Evolutionary conservation across 2,797 vertebrate genomes (phyloP), one percentile per base, ranked within the genome.

Genomic region (Rachycentron canadum): DNA sequence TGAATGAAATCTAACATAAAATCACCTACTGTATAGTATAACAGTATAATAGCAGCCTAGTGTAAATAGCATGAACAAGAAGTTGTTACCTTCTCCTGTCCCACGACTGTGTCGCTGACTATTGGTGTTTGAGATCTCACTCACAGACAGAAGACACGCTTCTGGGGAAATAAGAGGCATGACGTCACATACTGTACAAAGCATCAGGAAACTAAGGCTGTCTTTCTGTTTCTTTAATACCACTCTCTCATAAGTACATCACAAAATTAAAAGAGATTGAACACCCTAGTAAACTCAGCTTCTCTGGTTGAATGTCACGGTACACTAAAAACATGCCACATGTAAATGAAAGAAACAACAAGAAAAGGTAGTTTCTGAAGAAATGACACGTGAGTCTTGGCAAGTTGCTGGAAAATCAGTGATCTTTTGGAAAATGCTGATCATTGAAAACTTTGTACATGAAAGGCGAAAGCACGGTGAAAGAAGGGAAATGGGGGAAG

Each of bases 121-220:
- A 30, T 32, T 19, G 16, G n/a, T 69, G 47, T 62, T 12, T 21
- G 5, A 52, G 19, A 49, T 4, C 23, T 45, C 14, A 56, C 50
- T 21, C 25, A 47, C 3, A 57, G 32, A 30, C 30, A 13, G 14
- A 5, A 52, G 64, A 82, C 53, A 75, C 79, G 32, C 77, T 84
- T 88, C 64, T 69, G 72, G 9, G 45, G 72, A 88, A 90, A 88
- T 62, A 68, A 56, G 77, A 88, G 81, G 56, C 12, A 11, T 76
- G 81, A 86, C 58, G 78, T 90, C 80, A 86, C 43, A 5, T 30
- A 78, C 57, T 60, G 66, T 83, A 77, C 52, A 83, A 0, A 68
- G 55, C 16, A 26, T 65, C 71, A 83, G 79, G 87, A 86, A 88
- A 69, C 34, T 28, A 47, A 17, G 12, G 0, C 7, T 16, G 68